A percentile compares a stretch with the other conserved stretches of the same genome.
Conservation (phyloP, 2,797 vertebrate genomes). For the Microctenopoma steveboyesi region DNA sequence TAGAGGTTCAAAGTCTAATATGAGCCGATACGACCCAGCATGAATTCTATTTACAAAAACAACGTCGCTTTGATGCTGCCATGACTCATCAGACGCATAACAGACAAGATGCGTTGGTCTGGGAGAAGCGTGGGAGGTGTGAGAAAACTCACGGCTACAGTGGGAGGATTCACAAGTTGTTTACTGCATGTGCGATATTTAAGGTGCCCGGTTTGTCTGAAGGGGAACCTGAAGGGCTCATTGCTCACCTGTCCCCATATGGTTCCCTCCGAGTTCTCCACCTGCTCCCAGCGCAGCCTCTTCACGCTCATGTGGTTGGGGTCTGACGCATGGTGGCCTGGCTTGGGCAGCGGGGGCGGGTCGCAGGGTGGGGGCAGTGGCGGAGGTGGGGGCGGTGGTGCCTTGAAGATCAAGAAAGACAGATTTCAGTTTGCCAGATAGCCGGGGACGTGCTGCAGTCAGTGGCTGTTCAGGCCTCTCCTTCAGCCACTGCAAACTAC, state of each 20-base stretch:
- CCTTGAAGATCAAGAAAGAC: conserved; percentile 46
- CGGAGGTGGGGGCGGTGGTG: conserved; percentile 81
- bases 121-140: conserved; percentile 50
- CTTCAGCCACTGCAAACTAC: not conserved
- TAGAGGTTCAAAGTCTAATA: not conserved
- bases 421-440: not conserved
- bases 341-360: conserved; percentile 83
- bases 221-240: not conserved
- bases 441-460: not conserved
- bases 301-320: conserved; percentile 98
- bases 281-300: conserved; percentile 97
- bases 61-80: conserved; percentile 18
- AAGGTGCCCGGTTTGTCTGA: not conserved
- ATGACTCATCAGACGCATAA: conserved; percentile 63
- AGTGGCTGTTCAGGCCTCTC: not conserved
- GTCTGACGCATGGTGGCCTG: conserved; percentile 85
- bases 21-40: conserved; percentile 20
- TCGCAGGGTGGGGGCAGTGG: conserved; percentile 81
- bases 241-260: conserved; percentile 95
- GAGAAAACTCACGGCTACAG: conserved; percentile 53
- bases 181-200: conserved; percentile 30
- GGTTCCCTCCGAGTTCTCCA: conserved; percentile 98
- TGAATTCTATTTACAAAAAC: conserved; percentile 38
- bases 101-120: conserved; percentile 33
- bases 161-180: conserved; percentile 54